Percentiles rank a stretch among this genome's conserved stretches.
Conservation (phyloP, 2,113 vertebrate species). For the Hippocampus comes region DNA sequence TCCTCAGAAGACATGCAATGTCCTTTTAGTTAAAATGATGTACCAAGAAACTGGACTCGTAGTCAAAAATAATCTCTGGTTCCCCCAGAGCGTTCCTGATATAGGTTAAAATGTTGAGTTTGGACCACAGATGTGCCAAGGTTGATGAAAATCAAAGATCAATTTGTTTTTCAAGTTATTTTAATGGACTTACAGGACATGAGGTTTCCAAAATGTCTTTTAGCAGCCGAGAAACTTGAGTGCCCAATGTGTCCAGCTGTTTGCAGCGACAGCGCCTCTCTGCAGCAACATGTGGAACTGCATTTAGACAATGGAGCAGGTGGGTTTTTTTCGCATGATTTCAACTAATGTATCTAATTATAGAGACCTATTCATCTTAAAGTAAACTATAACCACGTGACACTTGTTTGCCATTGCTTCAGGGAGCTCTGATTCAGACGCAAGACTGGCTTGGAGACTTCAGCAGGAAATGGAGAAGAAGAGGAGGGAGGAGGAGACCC, state of each 20-base stretch:
- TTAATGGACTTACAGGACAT: neutral
- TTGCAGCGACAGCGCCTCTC: constrained; percentile 71
- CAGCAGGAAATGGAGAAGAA: constrained; percentile 79
- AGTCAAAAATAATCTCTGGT: neutral
- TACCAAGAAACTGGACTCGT: neutral
- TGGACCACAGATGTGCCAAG: neutral
- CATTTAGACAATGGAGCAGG: constrained; percentile 76
- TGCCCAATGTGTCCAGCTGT: constrained; percentile 83
- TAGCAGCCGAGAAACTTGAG: constrained; percentile 57
- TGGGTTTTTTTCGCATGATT: neutral
- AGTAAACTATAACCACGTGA: neutral
- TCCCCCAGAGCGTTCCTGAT: neutral
- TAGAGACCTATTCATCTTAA: neutral
- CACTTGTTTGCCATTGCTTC: neutral
- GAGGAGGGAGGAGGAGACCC: constrained; percentile 69
- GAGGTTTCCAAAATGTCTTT: neutral
- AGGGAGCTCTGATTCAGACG: constrained; percentile 63
- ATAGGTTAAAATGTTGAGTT: neutral
- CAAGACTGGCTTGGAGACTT: constrained; percentile 77
- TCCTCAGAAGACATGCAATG: neutral
- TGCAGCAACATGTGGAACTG: constrained; percentile 86
- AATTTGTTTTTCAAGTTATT: neutral
- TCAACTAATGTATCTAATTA: neutral
- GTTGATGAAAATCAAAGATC: neutral
- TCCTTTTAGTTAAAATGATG: neutral